Evolutionary conservation across 1,140 invertebrate genomes (phyloP).

Genomic region (Adoxophyes honmai): DNA sequence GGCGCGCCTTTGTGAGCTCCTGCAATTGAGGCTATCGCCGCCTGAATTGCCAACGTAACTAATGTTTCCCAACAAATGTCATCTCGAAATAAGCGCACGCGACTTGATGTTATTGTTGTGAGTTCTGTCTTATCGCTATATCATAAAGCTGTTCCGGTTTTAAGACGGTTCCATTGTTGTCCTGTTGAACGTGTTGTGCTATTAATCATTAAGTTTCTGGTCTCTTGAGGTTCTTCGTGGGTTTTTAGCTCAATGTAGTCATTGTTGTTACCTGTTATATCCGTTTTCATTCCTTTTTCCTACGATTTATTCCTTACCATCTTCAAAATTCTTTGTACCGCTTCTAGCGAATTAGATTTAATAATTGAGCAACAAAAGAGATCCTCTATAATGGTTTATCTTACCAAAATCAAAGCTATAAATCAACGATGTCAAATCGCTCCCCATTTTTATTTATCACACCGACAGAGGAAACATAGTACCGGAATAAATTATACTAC

Average conservation of each 20-base stretch:
- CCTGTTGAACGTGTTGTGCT: conserved; percentile 21
- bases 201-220: conserved; percentile 4
- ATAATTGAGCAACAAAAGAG: neutral
- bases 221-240: neutral
- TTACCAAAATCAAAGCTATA: neutral
- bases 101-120: conserved; percentile 43
- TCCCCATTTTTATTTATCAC: conserved; percentile 2
- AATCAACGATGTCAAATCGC: neutral
- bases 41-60: conserved; percentile 38
- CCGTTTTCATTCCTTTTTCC: neutral
- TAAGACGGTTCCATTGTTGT: conserved; percentile 30
- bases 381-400: neutral
- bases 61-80: conserved; percentile 47
- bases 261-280: neutral
- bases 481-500: neutral
- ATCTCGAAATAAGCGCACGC: conserved; percentile 39
- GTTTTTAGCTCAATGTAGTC: neutral
- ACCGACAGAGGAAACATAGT: neutral
- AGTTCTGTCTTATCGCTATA: conserved; percentile 38
- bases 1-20: conserved; percentile 1
- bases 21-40: conserved; percentile 52
- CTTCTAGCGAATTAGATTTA: neutral
- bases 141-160: conserved; percentile 34
- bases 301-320: too few species aligned
- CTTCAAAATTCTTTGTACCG: too few species aligned